Evolutionary conservation across 2,113 vertebrate genomes (phyloP), one percentile per base, ranked within the genome.

Genomic region (Aphyosemion australe): DNA sequence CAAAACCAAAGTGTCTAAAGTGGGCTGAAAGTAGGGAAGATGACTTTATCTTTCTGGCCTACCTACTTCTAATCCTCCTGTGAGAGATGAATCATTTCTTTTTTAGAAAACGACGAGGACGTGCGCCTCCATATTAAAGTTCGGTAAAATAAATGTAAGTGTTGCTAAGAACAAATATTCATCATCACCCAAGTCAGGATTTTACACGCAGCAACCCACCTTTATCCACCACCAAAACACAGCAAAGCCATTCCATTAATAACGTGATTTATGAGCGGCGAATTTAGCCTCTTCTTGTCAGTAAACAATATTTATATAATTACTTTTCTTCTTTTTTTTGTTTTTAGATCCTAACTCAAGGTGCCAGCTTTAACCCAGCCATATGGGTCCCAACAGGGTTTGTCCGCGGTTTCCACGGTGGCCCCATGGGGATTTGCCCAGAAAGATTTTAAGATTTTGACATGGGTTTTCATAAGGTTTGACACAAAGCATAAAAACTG

Each of bases 1-100:
- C 65, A 57, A 12, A 53, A 15, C 56, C 37, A 72, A 50, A 54
- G 42, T 67, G 34, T 73, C 58, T 37, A 62, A 68, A 71, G 6
- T 45, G 15, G n/a, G 57, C 47, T 60, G 26, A 16, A 37, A 71
- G 42, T 50, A 54, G 41, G 20, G 6, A 46, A 60, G 16, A 5
- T 2, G 10, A 16, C 42, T 63, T n/a, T 20, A 12, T 42, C 6
- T 14, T 14, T 52, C 42, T 52, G 48, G 37, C 13, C 19, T 15
- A 19, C 32, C 10, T 42, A 12, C 2, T 64, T 66, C 70, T 26
- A 42, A 69, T 69, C 58, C 6, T 45, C 7, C 10, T 42, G 12
- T 51, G 14, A 14, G 21, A 32, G 15, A 60, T 47, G 11, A 47
- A 47, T 19, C 15, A 32, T 47, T 47, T 32, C 16, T 32, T 31